Base-by-base conservation (phyloP, 2,888 invertebrate genomes). In the Melinaea menophilus region DNA sequence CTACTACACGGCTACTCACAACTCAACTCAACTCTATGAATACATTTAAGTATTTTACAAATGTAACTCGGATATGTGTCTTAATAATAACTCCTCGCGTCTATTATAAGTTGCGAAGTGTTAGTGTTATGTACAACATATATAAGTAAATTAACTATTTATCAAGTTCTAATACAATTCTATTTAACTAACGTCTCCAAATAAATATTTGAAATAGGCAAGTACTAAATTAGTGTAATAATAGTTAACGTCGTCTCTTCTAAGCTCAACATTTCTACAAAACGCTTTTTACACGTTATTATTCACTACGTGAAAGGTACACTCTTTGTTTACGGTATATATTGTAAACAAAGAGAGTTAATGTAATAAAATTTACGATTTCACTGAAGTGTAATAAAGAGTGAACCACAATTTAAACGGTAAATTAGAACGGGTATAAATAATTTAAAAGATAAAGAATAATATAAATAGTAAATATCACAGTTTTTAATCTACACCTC, bases 401-500 rank as follows among this genome's bases (percentile, higher is more conserved):
- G 31, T 7, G 31, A 1, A 22, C 31, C 31, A 51, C 51, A 11
- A 51, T 31, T 22, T 4, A 9, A 51, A 22, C 7, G 31, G 4
- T n/a, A 5, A 48, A 22, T 48, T n/a, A 48, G 5, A 22, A 48
- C 5, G 22, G 13, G 7, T 51, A 9, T 51, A 9, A 3, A 12
- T 31, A 9, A 31, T 7, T 51, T 31, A 22, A 31, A 31, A 31
- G 9, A 51, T 9, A 41, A 51, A 7, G 5, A 11, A 51, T 31
- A 51, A 48, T n/a, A 48, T 48, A 48, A 3, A 9, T 51, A 51
- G 2, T 31, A 51, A 66, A 65, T 70, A 71, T 71, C 70, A 72
- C 71, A 71, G 66, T 72, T 67, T 64, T 64, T 65, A 51, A 51
- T 59, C 61, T 60, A 41, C 55, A 55, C 57, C 48, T 34, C 51